Base-by-base conservation (phyloP, 1,140 invertebrate genomes). In the Marisa cornuarietis region DNA sequence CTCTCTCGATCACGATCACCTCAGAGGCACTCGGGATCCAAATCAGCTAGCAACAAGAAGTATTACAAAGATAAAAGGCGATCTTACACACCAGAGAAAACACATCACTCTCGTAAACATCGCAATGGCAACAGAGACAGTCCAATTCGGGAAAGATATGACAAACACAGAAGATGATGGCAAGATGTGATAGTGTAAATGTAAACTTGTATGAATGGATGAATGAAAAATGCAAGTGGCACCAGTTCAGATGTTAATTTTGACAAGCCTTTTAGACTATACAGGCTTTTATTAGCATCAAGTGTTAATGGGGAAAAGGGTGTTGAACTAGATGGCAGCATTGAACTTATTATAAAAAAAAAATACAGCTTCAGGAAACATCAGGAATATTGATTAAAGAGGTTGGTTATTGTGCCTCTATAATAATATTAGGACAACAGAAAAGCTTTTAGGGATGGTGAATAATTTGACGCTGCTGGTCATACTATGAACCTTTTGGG, bases 1-100 rank as follows among this genome's bases (percentile, higher is more conserved):
- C n/a, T 65, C 11, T 80, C 78, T 51, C 63, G 18, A 22, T 63
- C 63, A n/a, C 54, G 74, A 20, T 80, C 79, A 42, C 81, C 81
- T 16, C n/a, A 52, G n/a, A 75, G 76, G 20, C 49, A 79, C 68
- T 65, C 42, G 14, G 42, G 66, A 0, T 76, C 78, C 22, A 80
- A 80, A 54, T 26, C 26, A n/a, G 31, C 71, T 51, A 82, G 79
- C 63, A 80, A 76, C 65, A 87, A 85, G 42, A 85, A 87, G 11
- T 83, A 83, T 65, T 82, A 83, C 71, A 85, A 83, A 72, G 79
- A 85, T 54, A 87, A 86, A 79, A 85, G 83, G 49, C 83, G 83
- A 10, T 82, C 82, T 8, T 85, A 88, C 81, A 72, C 82, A 51
- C 83, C 82, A 14, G 87, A 89, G 31, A 83, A 81, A 61, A 79